Conservation (phyloP, 2,888 invertebrate genomes). For the Cerceris ruficornis region DNA sequence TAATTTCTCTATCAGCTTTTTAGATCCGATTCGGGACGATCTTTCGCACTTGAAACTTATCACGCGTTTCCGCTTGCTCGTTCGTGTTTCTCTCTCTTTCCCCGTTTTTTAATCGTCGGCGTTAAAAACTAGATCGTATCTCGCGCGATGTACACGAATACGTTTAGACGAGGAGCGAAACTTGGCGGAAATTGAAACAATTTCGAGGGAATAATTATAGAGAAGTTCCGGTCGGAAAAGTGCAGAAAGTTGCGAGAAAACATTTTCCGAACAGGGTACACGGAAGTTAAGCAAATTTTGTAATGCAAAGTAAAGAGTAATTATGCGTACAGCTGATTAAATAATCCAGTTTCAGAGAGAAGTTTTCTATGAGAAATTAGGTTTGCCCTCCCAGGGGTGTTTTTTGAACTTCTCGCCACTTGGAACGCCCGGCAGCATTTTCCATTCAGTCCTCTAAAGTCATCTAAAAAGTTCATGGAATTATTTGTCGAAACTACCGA, state of each 20-base stretch:
- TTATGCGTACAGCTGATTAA: constrained; percentile 54
- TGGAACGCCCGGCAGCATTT: constrained; percentile 27
- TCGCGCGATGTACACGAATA: no score
- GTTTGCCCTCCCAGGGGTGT: constrained; percentile 41
- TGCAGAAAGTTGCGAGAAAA: not conserved
- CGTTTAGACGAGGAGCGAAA: no score
- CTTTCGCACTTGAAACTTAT: not conserved
- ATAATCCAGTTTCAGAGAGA: constrained; percentile 51
- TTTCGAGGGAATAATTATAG: constrained; percentile 6
- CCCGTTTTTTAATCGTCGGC: no score
- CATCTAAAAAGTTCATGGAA: not conserved
- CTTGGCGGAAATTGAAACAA: not conserved
- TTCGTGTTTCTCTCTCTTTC: not conserved
- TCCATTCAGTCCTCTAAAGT: constrained; percentile 4
- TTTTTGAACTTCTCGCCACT: constrained; percentile 55
- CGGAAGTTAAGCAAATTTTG: constrained; percentile 20
- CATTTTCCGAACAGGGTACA: not conserved
- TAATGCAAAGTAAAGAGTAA: constrained; percentile 44
- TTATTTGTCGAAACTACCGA: no score
- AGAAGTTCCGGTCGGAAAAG: not conserved
- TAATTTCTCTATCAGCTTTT: constrained; percentile 78
- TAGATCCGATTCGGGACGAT: constrained; percentile 25
- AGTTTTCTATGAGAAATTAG: constrained; percentile 44
- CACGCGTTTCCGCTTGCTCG: not conserved
- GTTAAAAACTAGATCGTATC: no score